Evolutionary conservation across 2,888 invertebrate genomes (phyloP).

Genomic region (Ashinkailepas kermadecensis): DNA sequence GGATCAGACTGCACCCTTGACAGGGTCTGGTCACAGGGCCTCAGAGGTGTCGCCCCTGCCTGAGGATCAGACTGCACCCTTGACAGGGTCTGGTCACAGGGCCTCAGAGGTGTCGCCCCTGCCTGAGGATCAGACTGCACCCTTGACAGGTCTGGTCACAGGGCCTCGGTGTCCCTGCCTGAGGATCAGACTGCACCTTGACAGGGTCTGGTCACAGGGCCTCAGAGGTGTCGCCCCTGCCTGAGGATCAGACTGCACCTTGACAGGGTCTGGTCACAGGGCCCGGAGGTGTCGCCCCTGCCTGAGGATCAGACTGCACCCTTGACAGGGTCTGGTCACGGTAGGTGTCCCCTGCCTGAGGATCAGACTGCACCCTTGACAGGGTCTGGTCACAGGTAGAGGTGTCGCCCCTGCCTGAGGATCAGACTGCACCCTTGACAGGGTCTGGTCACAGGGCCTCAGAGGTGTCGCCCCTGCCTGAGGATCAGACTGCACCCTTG

Average conservation of each 20-base stretch:
- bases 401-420: slow-evolving; percentile 46
- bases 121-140: too few relatives aligned
- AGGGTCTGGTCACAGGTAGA: slow-evolving; percentile 52
- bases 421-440: too few relatives aligned
- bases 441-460: too few relatives aligned
- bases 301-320: too few relatives aligned
- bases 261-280: slow-evolving; percentile 43
- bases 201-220: slow-evolving; percentile 49
- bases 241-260: too few relatives aligned
- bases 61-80: too few relatives aligned
- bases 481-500: too few relatives aligned
- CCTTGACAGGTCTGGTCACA: slow-evolving; percentile 38
- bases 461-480: too few relatives aligned
- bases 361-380: too few relatives aligned
- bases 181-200: too few relatives aligned
- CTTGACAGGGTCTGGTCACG: slow-evolving; percentile 3
- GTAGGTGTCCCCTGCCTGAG: not conserved
- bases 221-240: slow-evolving; percentile 58
- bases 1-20: too few relatives aligned
- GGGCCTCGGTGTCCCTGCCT: slow-evolving; percentile 46
- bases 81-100: slow-evolving; percentile 43
- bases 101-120: slow-evolving; percentile 63
- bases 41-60: slow-evolving; percentile 58
- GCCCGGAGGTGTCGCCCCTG: slow-evolving; percentile 41
- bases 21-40: slow-evolving; percentile 49